Conservation (phyloP, 1,140 invertebrate species). For the Orius insidiosus region DNA sequence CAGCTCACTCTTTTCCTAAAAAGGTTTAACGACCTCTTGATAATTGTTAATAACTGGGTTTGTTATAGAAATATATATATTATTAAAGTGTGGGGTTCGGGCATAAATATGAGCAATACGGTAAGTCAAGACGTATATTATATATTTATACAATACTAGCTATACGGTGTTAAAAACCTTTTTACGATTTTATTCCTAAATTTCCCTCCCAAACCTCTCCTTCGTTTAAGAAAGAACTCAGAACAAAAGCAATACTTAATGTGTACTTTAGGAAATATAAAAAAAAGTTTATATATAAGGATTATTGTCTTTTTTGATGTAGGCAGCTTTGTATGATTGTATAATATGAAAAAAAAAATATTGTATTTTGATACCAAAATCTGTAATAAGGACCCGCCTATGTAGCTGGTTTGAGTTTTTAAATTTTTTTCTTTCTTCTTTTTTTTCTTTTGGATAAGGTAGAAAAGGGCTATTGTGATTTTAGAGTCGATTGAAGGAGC, state of each 20-base stretch:
- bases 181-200: slow-evolving; percentile 1
- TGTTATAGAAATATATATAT: slow-evolving; percentile 9
- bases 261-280: slow-evolving; percentile 13
- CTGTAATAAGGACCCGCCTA: slow-evolving; percentile 2
- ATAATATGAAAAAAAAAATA: slow-evolving; percentile 13
- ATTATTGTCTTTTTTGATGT: slow-evolving; percentile 11
- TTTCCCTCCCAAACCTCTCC: neutral
- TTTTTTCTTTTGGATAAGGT: no score
- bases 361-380: slow-evolving; percentile 16
- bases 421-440: neutral
- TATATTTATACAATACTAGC: slow-evolving; percentile 14
- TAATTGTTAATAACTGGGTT: slow-evolving; percentile 15
- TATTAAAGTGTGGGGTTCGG: no score
- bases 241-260: slow-evolving; percentile 17
- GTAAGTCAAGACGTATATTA: slow-evolving; percentile 4
- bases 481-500: no score
- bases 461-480: no score
- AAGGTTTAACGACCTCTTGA: slow-evolving; percentile 2
- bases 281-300: slow-evolving; percentile 12
- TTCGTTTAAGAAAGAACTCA: slow-evolving; percentile 11
- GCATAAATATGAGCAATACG: slow-evolving; percentile 5
- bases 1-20: slow-evolving; percentile 12
- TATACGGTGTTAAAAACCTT: slow-evolving; percentile 9
- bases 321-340: slow-evolving; percentile 15
- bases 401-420: slow-evolving; percentile 16